Evolutionary conservation across 2,888 invertebrate species (phyloP).

Genomic region (Allophyes oxyacanthae): DNA sequence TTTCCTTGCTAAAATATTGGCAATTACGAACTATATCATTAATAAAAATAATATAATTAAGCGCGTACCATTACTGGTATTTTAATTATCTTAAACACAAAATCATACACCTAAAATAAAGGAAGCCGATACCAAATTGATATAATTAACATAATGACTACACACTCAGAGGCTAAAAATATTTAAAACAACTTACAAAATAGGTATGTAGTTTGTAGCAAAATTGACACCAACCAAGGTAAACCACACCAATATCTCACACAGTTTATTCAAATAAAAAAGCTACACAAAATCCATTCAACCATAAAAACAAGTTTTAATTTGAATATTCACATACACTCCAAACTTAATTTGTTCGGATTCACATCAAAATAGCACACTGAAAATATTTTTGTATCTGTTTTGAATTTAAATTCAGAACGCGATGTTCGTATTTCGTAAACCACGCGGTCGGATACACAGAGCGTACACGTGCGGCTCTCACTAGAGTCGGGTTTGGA

Average conservation of each 20-base stretch:
- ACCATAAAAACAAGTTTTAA: conserved; percentile 25
- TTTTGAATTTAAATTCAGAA: conserved; percentile 38
- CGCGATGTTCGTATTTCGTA: conserved; percentile 48
- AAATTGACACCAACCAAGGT: conserved; percentile 52
- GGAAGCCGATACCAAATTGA: too few relatives aligned
- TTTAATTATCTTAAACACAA: too few relatives aligned
- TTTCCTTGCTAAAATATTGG: too few relatives aligned
- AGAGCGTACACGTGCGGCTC: conserved; percentile 47
- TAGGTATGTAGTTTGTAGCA: conserved; percentile 21
- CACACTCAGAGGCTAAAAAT: conserved; percentile 21
- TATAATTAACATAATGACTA: conserved; percentile 24
- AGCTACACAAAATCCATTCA: conserved; percentile 29
- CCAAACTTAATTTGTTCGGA: conserved; percentile 29
- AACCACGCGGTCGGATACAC: conserved; percentile 36
- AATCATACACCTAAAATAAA: too few relatives aligned
- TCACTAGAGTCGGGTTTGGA: conserved; percentile 37
- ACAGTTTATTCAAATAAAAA: conserved; percentile 41
- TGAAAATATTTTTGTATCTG: conserved; percentile 24
- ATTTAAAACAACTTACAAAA: conserved; percentile 45
- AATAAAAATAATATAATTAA: too few relatives aligned
- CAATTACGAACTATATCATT: too few relatives aligned
- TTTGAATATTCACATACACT: conserved; percentile 43
- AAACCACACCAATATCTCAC: conserved; percentile 54
- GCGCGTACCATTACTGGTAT: too few relatives aligned
- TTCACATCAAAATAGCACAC: conserved; percentile 40